These are phyloP conservation scores for Whitmania pigra DNA, from an alignment of 1,140 invertebrate genomes.

Conservation along the genomic window DNA sequence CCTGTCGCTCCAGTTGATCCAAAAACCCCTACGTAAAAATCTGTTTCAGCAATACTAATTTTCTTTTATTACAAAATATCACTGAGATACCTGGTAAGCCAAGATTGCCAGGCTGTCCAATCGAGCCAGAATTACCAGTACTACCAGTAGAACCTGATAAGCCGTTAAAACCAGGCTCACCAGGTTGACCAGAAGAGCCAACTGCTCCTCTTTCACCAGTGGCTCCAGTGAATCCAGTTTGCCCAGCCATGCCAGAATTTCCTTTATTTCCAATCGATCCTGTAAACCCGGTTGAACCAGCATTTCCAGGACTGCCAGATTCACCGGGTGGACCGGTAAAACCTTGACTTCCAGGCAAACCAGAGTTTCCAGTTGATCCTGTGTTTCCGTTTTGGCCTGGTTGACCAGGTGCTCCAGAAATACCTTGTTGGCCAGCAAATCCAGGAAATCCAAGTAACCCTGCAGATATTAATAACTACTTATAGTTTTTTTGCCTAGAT, in stretches of 20 bases:
- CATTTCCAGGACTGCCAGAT: constrained; percentile 18
- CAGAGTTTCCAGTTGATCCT: neutral
- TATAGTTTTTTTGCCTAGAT: too few species aligned
- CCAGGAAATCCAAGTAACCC: constrained; percentile 9
- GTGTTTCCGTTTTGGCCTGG: neutral
- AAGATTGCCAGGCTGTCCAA: neutral
- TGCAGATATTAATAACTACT: constrained; percentile 7
- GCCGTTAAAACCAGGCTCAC: constrained; percentile 17
- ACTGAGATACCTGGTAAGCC: too few species aligned
- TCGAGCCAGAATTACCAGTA: neutral
- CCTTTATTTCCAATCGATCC: neutral
- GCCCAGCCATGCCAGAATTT: neutral
- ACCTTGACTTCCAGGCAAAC: neutral
- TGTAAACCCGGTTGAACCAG: constrained; percentile 18
- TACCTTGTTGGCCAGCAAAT: constrained; percentile 20
- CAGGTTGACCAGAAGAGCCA: constrained; percentile 19
- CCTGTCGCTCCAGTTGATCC: constrained; percentile 13
- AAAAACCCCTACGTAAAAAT: neutral
- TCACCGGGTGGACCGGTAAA: neutral
- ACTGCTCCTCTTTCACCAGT: constrained; percentile 22
- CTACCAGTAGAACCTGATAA: constrained; percentile 16
- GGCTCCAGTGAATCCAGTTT: constrained; percentile 8
- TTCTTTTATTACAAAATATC: too few species aligned
- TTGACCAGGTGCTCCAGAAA: constrained; percentile 17
- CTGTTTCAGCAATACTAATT: neutral